Base-by-base conservation (phyloP, 2,113 vertebrate genomes). In the Tichodroma muraria region DNA sequence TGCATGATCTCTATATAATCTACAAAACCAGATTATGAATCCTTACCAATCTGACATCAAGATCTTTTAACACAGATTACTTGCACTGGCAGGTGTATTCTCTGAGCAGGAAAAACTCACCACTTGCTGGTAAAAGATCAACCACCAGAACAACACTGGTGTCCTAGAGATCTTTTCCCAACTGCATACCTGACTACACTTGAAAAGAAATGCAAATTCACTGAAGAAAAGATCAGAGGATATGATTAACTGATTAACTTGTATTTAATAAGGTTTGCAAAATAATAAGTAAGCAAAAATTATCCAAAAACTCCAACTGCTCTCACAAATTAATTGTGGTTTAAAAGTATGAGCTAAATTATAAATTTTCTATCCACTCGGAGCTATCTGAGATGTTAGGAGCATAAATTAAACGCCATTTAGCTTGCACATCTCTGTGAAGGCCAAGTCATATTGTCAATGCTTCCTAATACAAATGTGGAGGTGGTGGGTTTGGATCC, bases 81-180 rank as follows among this genome's bases (percentile, higher is more conserved):
- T 85, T 89, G 22, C 40, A 56, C 6, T 71, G 65, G 31, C 30
- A 47, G 49, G 19, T 64, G 7, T 71, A 82, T 50, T 77, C 30
- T 79, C 45, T 47, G 71, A 25, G 21, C 50, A 90, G 50, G 27
- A 83, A 83, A 88, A 85, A 66, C 68, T 73, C 10, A 2, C 25
- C 27, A 13, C 30, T 80, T 65, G 54, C 82, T 78, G 60, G 92
- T 94, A 80, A 94, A 96, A 93, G 64, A 93, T 90, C 92, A 90
- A 80, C 83, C 69, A 88, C 69, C 8, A 70, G 42, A 93, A 95
- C 42, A 94, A n/a, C 35, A 45, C 21, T 37, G 59, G 54, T 6
- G 16, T 75, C 42, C 64, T 49, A 64, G 0, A 6, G 68, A 76
- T 76, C 23, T 85, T 85, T 94, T 80, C 85, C 88, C 72, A 80